Conservation (phyloP, 2,113 vertebrate species). For the Phycodurus eques region DNA sequence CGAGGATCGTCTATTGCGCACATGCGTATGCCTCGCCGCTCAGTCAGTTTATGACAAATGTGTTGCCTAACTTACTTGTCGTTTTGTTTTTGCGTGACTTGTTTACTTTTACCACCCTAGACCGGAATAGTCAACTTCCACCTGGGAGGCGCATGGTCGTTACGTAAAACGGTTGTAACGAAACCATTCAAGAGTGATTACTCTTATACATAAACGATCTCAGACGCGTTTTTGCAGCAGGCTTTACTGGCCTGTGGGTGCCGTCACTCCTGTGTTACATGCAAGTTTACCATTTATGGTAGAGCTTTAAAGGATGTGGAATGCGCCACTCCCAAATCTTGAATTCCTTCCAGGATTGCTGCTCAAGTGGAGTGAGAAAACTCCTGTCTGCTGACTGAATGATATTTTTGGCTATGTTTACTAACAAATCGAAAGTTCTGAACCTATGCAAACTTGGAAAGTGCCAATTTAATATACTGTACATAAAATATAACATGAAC, state of each 20-base stretch:
- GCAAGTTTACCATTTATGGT: slow-evolving; percentile 79
- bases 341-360: slow-evolving; percentile 63
- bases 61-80: too few species aligned
- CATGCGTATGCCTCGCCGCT: neutral
- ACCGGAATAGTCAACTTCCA: neutral
- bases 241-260: slow-evolving; percentile 51
- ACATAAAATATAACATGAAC: neutral
- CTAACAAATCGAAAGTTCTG: neutral
- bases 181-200: slow-evolving; percentile 24
- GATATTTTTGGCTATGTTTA: slow-evolving; percentile 14
- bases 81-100: neutral
- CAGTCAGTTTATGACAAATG: neutral
- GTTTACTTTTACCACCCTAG: neutral
- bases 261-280: slow-evolving; percentile 68
- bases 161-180: neutral
- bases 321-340: slow-evolving; percentile 73
- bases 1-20: slow-evolving; percentile 35
- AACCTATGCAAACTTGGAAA: neutral
- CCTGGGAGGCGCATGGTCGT: neutral
- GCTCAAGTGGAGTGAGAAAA: slow-evolving; percentile 34
- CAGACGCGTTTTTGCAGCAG: slow-evolving; percentile 22
- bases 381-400: neutral
- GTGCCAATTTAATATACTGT: slow-evolving; percentile 5
- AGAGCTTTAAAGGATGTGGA: slow-evolving; percentile 75
- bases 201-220: slow-evolving; percentile 20